Conservation (phyloP, 2,888 invertebrate genomes). For the Orgyia antiqua region DNA sequence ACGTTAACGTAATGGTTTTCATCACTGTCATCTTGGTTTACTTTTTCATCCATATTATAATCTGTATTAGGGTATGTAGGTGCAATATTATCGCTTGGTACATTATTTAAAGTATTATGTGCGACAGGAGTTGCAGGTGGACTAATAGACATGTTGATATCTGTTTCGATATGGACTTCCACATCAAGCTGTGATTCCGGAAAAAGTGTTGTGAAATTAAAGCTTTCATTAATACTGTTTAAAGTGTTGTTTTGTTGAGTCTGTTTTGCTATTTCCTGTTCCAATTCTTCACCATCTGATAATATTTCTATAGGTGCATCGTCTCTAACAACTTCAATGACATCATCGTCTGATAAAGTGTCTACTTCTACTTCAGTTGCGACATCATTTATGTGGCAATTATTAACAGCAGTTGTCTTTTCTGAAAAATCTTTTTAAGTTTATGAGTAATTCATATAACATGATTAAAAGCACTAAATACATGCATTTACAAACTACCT, state of each 20-base stretch:
- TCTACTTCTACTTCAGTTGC: slow-evolving; percentile 30
- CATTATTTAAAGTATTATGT: slow-evolving; percentile 10
- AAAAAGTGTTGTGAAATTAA: slow-evolving; percentile 30
- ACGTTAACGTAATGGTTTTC: slow-evolving; percentile 38
- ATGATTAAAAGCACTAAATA: too few species aligned
- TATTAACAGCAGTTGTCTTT: too few species aligned
- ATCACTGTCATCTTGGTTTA: slow-evolving; percentile 22
- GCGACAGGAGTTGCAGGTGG: slow-evolving; percentile 29
- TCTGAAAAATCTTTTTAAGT: too few species aligned
- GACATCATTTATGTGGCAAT: slow-evolving; percentile 34
- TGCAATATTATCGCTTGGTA: slow-evolving; percentile 8
- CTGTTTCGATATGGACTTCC: slow-evolving; percentile 18
- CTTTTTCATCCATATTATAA: slow-evolving; percentile 9
- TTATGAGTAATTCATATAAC: too few species aligned
- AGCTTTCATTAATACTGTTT: slow-evolving; percentile 17
- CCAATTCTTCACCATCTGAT: slow-evolving; percentile 62
- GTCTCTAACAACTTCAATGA: slow-evolving; percentile 66
- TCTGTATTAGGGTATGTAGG: slow-evolving; percentile 4
- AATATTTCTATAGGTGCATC: slow-evolving; percentile 68
- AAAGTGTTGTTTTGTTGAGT: slow-evolving; percentile 13
- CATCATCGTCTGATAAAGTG: slow-evolving; percentile 62
- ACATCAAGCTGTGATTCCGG: slow-evolving; percentile 22
- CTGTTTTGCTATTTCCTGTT: slow-evolving; percentile 34
- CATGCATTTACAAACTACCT: too few species aligned
- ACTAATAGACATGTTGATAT: slow-evolving; percentile 25